Evolutionary conservation across 2,888 invertebrate species (phyloP), one percentile per base, ranked within the genome.

Genomic region (Stenodera caucasica): DNA sequence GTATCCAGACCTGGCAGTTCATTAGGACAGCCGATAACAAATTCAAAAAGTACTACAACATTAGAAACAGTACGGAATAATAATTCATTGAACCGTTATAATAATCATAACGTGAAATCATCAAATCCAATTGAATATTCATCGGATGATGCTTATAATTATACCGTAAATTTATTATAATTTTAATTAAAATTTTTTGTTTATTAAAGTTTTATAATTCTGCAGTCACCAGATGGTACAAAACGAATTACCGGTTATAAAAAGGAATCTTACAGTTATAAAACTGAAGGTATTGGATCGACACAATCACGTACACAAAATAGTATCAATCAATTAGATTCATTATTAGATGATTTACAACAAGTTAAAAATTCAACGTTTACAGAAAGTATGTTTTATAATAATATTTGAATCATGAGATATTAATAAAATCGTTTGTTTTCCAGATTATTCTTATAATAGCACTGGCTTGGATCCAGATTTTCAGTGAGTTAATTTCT

Each of bases 291-390:
- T n/a, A 70, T 68, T 35, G 61, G 69, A 9, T 62, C 63, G 18
- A 63, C 64, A 53, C 77, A 78, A 23, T 78, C 80, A 65, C 72
- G 79, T 54, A 78, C 79, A 74, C 80, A 81, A 63, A 80, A 88
- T 73, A 90, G 90, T 74, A 89, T 90, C 51, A 90, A 89, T 71
- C 90, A 91, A 77, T 79, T 91, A 73, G 91, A 91, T 77, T 88
- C 88, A 0, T 80, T 91, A 53, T 82, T 91, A 56, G 90, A 90
- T 69, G 91, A 91, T 77, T 80, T 91, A 70, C 89, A 90, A 66
- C 81, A 81, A 72, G 80, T 77, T 9, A 80, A 81, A 60, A 77
- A 78, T 67, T 72, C 77, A 21, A 71, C 72, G 18, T 71, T 67
- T 60, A 55, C 67, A 14, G 73, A 75, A 65, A 72, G 45, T 45